phyloP scores from a whole-genome alignment of 2,113 vertebrate genomes.

The Eupsittula cactorum region DNA sequence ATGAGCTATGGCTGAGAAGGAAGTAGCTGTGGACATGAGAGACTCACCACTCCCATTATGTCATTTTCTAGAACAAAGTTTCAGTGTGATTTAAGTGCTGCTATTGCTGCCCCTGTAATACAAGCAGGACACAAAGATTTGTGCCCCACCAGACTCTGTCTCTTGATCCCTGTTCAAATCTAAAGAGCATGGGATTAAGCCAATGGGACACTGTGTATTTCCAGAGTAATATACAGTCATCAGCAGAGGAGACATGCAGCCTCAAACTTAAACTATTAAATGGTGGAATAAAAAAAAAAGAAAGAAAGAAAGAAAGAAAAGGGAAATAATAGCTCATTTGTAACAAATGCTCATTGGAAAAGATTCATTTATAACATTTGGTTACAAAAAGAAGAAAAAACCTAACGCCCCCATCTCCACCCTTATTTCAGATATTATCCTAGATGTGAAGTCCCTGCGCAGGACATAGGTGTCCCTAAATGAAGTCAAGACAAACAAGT shows the following conservation, averaged over 20 bases:
- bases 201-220: not conserved
- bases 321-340: not conserved
- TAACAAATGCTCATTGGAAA: not conserved
- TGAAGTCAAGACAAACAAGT: not conserved
- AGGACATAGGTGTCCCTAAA: fast-evolving
- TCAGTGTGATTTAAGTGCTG: conserved; percentile 45
- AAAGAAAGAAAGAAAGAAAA: not conserved
- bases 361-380: not conserved
- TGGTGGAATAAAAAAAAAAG: not conserved
- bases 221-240: not conserved
- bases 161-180: not conserved
- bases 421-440: not conserved
- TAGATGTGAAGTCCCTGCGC: not conserved
- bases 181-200: not conserved
- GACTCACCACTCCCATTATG: conserved; percentile 53
- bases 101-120: not conserved
- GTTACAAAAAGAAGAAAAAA: not conserved
- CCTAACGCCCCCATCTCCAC: not conserved
- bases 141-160: not conserved
- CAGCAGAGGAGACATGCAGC: not conserved
- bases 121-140: not conserved
- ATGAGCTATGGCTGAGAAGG: conserved; percentile 31
- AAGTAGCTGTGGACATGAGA: conserved; percentile 31
- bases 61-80: conserved; percentile 33
- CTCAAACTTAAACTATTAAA: not conserved